These are phyloP conservation scores for Temnothorax nylanderi DNA, from an alignment of 1,140 invertebrate genomes.

Conservation along the genomic window DNA sequence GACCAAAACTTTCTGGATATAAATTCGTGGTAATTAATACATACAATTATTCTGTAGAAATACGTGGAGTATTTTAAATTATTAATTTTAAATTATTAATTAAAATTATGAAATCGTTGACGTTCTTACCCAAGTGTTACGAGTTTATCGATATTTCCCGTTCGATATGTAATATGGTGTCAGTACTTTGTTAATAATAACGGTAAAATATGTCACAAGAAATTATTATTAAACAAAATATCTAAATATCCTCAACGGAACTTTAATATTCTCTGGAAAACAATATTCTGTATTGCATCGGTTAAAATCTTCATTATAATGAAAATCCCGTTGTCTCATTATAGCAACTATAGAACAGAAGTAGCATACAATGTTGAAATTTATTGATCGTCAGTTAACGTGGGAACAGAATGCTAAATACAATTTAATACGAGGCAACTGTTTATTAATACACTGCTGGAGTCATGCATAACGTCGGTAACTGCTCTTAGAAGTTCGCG, in stretches of 20 bases:
- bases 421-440: conserved; percentile 14
- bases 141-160: not conserved
- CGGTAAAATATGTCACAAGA: not conserved
- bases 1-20: not conserved
- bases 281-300: not conserved
- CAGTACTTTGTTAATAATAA: not conserved
- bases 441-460: conserved; percentile 23
- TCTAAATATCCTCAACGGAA: not conserved
- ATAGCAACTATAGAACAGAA: not conserved
- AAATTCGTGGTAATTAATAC: not conserved
- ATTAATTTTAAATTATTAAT: not conserved
- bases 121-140: not conserved
- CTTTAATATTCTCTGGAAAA: not conserved
- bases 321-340: not conserved
- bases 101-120: not conserved
- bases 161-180: not conserved
- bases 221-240: not conserved
- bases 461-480: conserved; percentile 35
- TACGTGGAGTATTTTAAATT: not conserved
- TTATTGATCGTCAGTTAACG: conserved; percentile 4
- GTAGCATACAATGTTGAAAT: not conserved
- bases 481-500: conserved; percentile 51
- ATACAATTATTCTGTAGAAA: not conserved
- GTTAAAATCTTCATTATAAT: conserved; percentile 1
- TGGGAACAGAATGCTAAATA: conserved; percentile 5